Conservation (phyloP, 1,140 invertebrate species). For the Planococcus citri region DNA sequence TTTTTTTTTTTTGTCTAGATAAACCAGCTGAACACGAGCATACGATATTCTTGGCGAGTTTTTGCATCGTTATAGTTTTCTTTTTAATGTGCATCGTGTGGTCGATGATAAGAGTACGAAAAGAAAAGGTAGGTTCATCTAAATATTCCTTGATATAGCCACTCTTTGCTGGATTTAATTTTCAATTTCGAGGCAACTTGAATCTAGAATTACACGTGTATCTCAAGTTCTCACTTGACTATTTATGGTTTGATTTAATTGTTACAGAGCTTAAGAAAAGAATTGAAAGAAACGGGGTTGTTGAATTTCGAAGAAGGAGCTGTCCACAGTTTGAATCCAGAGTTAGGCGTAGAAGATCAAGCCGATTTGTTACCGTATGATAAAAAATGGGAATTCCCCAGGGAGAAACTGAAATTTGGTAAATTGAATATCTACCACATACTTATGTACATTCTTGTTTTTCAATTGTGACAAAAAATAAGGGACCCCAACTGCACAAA, state of each 20-base stretch:
- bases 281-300: constrained; percentile 51
- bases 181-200: too few relatives aligned
- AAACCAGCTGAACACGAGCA: not conserved
- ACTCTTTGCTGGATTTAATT: too few relatives aligned
- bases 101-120: not conserved
- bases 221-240: too few relatives aligned
- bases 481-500: too few relatives aligned
- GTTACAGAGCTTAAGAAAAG: constrained; percentile 41
- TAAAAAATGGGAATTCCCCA: constrained; percentile 76
- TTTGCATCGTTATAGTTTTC: not conserved
- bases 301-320: constrained; percentile 67
- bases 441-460: not conserved
- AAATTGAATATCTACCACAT: constrained; percentile 31
- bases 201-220: too few relatives aligned
- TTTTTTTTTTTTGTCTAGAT: not conserved
- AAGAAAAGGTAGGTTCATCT: constrained; percentile 4
- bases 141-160: too few relatives aligned
- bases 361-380: constrained; percentile 83
- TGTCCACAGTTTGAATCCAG: constrained; percentile 70
- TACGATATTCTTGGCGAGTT: not conserved
- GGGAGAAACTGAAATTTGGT: constrained; percentile 72
- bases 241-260: too few relatives aligned
- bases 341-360: constrained; percentile 78
- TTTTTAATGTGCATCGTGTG: not conserved
- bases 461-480: too few relatives aligned